Evolutionary conservation across 2,797 vertebrate species (phyloP).

Genomic region (Ctenochaetus hawaiiensis): DNA sequence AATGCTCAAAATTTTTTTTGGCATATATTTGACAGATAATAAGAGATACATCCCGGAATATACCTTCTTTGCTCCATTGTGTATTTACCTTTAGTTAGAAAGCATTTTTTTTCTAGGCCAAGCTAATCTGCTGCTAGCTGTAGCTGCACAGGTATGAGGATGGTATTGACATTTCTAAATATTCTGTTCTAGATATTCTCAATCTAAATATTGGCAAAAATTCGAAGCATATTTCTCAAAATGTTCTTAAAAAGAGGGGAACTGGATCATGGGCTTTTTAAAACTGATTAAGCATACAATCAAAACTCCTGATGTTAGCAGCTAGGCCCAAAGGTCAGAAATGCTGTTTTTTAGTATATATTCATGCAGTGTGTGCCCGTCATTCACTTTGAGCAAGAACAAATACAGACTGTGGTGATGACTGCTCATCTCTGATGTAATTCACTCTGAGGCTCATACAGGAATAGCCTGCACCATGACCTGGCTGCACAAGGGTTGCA

Average conservation of each 20-base stretch:
- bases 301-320: neutral
- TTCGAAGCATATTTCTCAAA: neutral
- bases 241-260: neutral
- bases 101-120: neutral
- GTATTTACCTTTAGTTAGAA: neutral
- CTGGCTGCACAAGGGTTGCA: neutral
- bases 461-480: conserved; percentile 37
- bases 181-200: no score
- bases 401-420: conserved; percentile 34
- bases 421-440: conserved; percentile 52
- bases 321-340: conserved; percentile 2
- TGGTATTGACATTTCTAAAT: neutral
- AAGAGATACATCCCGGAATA: neutral
- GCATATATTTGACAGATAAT: neutral
- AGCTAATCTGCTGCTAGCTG: neutral
- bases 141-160: neutral
- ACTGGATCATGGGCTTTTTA: neutral
- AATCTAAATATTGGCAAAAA: neutral
- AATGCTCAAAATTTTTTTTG: no score
- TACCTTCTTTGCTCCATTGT: neutral
- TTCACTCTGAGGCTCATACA: conserved; percentile 46
- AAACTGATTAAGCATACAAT: neutral
- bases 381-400: conserved; percentile 45
- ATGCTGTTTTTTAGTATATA: neutral
- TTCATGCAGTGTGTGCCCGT: neutral